These are phyloP conservation scores for Thysanoteuthis rhombus DNA, from an alignment of 2,888 invertebrate genomes.

Conservation along the genomic window DNA sequence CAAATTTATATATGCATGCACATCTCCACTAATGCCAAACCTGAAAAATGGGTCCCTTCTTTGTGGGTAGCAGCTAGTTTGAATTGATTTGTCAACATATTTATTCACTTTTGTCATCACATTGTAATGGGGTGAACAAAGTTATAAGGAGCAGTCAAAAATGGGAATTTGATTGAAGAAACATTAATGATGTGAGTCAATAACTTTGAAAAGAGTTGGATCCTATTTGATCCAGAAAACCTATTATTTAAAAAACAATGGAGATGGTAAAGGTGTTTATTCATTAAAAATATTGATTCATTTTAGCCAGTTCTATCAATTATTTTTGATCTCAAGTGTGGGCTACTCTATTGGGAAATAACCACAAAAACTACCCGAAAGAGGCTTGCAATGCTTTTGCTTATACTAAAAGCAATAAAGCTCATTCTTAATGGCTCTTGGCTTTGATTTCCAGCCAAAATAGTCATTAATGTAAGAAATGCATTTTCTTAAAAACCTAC, in stretches of 20 bases:
- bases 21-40: no score
- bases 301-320: not conserved
- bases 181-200: no score
- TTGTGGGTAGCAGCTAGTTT: no score
- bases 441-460: not conserved
- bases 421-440: not conserved
- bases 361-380: not conserved
- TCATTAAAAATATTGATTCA: not conserved
- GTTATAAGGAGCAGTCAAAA: no score
- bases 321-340: not conserved
- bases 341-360: not conserved
- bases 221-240: no score
- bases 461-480: conserved; percentile 12
- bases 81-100: no score
- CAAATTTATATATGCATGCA: no score
- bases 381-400: not conserved
- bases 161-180: no score
- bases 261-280: not conserved
- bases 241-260: not conserved
- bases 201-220: no score
- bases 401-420: conserved; percentile 12
- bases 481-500: conserved; percentile 12
- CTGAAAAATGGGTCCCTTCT: no score
- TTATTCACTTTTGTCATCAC: no score
- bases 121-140: no score